These are phyloP conservation scores for Bicyclus anynana DNA, from an alignment of 1,140 invertebrate species.

Conservation along the genomic window DNA sequence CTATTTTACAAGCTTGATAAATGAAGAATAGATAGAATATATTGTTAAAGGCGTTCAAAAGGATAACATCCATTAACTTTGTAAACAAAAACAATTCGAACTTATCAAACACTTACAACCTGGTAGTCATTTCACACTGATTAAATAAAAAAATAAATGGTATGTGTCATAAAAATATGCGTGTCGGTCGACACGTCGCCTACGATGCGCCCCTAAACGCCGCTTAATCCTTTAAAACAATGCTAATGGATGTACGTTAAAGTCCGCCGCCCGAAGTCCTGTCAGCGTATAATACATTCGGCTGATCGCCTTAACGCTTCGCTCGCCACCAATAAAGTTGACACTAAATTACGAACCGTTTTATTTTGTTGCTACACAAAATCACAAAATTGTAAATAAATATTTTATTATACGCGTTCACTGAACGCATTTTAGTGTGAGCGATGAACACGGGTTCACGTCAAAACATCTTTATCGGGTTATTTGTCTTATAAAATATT, in stretches of 20 bases:
- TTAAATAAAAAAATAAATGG: slow-evolving; percentile 56
- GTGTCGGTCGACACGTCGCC: slow-evolving; percentile 54
- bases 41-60: slow-evolving; percentile 18
- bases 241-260: slow-evolving; percentile 72
- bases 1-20: neutral
- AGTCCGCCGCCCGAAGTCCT: slow-evolving; percentile 63
- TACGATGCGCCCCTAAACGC: slow-evolving; percentile 48
- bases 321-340: slow-evolving; percentile 70
- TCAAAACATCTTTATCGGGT: slow-evolving; percentile 77
- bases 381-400: slow-evolving; percentile 70
- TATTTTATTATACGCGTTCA: slow-evolving; percentile 74
- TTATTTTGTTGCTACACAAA: slow-evolving; percentile 60
- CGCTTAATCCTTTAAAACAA: slow-evolving; percentile 74
- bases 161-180: slow-evolving; percentile 72
- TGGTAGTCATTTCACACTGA: slow-evolving; percentile 69
- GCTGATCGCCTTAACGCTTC: slow-evolving; percentile 65
- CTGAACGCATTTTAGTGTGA: slow-evolving; percentile 74
- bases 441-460: slow-evolving; percentile 76
- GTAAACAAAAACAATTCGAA: slow-evolving; percentile 33
- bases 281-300: slow-evolving; percentile 63
- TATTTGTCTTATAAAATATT: slow-evolving; percentile 78
- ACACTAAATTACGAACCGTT: slow-evolving; percentile 67
- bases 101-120: slow-evolving; percentile 55
- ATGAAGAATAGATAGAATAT: neutral
- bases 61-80: slow-evolving; percentile 20